Base-by-base conservation (phyloP, 2,797 vertebrate species). In the Spheniscus humboldti region DNA sequence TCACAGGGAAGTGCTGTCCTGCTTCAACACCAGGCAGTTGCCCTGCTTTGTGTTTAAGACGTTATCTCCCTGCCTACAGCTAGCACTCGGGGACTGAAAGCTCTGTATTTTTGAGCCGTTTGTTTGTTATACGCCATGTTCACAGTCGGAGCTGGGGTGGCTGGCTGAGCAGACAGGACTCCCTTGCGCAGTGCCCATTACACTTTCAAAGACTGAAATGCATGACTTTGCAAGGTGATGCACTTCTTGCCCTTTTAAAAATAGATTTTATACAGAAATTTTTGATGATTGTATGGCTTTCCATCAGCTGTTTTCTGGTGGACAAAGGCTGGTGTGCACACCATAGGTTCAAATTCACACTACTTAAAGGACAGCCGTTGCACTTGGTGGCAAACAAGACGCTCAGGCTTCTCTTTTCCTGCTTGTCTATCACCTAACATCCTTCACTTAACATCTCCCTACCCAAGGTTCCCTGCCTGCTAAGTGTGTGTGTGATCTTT, bases 91-190 rank as follows among this genome's bases (percentile, higher is more conserved):
- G 17, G 28, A 4, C 3, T 3, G 9, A 7, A 6, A 19, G 57
- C 59, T 64, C 27, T 0, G 3, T 10, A 7, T 3, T 15, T 52
- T 2, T 18, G 14, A n/a, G 69, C 66, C 3, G 0, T 45, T 25
- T 9, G 2, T 18, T 10, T 62, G 23, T 39, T 23, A 6, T 1
- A 2, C 0, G 0, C 23, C 1, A 0, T 0, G 19, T 27, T 52
- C 35, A 2, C 24, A 6, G 1, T 6, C 10, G 2, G 55, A 24
- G 39, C 63, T 8, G 23, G 35, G 30, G 18, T 5, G 28, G 10
- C 2, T 18, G 67, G 11, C 28, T 25, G 37, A 35, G 66, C 62
- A 28, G 10, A 8, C 10, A 2, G 22, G 20, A 11, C 69, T 57
- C 43, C 35, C 23, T 71, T 28, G 9, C 17, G 3, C 18, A 45